phyloP scores from a whole-genome alignment of 2,113 vertebrate genomes.

The Panthera uncia region DNA sequence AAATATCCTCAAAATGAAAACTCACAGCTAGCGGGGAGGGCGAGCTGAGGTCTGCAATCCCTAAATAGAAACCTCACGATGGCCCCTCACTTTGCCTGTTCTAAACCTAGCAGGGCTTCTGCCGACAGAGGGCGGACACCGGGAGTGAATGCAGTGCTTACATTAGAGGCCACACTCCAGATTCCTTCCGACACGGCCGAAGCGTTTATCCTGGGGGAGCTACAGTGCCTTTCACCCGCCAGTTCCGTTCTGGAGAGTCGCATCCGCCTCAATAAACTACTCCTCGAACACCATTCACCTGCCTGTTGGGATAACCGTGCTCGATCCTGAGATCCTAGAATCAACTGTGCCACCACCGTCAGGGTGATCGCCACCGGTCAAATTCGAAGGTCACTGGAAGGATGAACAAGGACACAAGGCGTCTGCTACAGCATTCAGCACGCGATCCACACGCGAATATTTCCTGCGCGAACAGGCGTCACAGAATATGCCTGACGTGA shows the following conservation, averaged over 20 bases:
- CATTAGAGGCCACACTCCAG: neutral
- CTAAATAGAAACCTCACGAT: neutral
- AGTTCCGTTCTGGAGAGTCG: neutral
- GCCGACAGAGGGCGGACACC: neutral
- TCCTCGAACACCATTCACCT: neutral
- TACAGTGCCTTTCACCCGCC: no score
- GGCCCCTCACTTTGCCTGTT: neutral
- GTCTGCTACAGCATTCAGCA: neutral
- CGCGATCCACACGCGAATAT: neutral
- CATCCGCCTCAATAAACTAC: neutral
- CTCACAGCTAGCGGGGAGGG: no score
- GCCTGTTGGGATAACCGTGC: neutral
- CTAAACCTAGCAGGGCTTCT: neutral
- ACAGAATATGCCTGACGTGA: neutral
- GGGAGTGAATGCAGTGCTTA: neutral
- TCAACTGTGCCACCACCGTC: neutral
- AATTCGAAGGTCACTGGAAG: neutral
- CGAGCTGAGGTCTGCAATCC: neutral
- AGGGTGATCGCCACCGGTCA: accelerated
- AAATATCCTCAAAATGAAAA: neutral
- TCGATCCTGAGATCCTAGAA: no score
- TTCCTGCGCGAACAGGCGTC: neutral
- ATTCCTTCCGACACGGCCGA: neutral
- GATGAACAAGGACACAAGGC: no score
- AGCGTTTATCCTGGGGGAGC: neutral